Evolutionary conservation across 2,113 vertebrate genomes (phyloP), one percentile per base, ranked within the genome.

Genomic region (Lutjanus erythropterus): DNA sequence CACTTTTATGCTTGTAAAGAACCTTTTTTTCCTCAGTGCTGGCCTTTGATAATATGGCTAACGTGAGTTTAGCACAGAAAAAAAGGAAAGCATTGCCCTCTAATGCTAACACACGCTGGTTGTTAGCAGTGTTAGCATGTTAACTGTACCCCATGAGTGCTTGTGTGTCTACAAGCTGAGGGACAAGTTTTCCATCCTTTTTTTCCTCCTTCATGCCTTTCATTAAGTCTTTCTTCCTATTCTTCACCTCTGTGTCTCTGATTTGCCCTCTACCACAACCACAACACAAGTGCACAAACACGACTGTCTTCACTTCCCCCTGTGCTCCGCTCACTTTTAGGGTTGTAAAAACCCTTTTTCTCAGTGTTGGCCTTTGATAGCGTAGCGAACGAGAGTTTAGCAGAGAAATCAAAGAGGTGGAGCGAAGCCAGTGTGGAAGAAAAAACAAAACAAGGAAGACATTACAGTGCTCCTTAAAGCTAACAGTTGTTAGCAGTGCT

Each of bases 11-110:
- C 18, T 75, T 80, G 55, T 67, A 78, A 89, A 86, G 31, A 47
- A 52, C 60, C 33, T 67, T 85, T 60, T 67, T 66, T 19, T 83
- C 69, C n/a, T 83, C 69, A 27, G 50, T 33, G 44, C 72, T 33
- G 35, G 27, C 72, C 82, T 94, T 94, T 87, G 85, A 91, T 92
- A 90, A 55, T 84, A 53, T 81, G 85, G 71, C 62, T 82, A 85
- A 86, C 49, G 10, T 18, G 39, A 64, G 60, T 89, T 89, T 90
- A 87, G 47, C 53, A 71, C 69, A 72, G 65, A 52, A 58, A 56
- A 64, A 16, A 29, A 15, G 5, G 23, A 16, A 59, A 75, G 62
- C 27, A 9, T 66, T 33, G 39, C 68, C 53, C 19, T 21, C 31
- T 23, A 18, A 37, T 33, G 23, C 33, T 35, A 8, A 50, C 1